Conservation (phyloP, 1,140 invertebrate genomes). For the Callitettix versicolor region DNA sequence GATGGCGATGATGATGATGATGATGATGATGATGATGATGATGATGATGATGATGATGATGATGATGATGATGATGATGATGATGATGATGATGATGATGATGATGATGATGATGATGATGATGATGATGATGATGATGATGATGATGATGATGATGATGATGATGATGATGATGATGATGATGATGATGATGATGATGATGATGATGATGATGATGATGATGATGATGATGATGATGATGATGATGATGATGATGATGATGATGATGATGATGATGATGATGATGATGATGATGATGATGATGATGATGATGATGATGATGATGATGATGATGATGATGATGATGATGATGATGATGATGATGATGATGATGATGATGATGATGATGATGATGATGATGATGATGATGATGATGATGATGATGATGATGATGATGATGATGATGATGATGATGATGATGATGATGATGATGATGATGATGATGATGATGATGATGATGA, state of each 20-base stretch:
- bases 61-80: neutral
- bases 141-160: neutral
- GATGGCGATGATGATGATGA: neutral
- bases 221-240: conserved; percentile 2
- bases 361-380: conserved; percentile 1
- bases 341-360: neutral
- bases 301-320: conserved; percentile 3
- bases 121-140: conserved; percentile 3
- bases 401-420: neutral
- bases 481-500: conserved; percentile 1
- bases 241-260: neutral
- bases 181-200: neutral
- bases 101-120: neutral
- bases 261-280: neutral
- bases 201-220: conserved; percentile 4
- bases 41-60: conserved; percentile 3
- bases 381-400: conserved; percentile 1
- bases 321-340: neutral
- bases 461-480: conserved; percentile 3
- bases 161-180: neutral
- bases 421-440: neutral
- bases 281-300: conserved; percentile 1
- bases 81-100: neutral
- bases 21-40: conserved; percentile 2
- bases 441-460: conserved; percentile 1